Conservation (phyloP, 2,113 vertebrate genomes). For the Rhinolophus sinicus region DNA sequence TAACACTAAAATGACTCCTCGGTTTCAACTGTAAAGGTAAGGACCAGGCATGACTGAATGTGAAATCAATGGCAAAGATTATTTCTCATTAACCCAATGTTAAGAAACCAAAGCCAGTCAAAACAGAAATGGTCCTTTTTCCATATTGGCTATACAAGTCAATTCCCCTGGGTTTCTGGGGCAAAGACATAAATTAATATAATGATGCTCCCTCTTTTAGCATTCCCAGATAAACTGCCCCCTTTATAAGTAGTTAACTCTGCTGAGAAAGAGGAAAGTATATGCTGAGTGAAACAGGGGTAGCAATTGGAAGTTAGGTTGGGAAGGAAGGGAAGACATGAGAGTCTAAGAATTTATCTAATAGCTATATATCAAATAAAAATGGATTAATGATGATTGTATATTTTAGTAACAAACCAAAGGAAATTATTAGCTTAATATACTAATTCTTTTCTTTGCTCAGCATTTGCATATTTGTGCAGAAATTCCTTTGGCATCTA, state of each 20-base stretch:
- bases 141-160: not conserved
- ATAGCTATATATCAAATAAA: slow-evolving; percentile 52
- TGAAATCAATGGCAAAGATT: slow-evolving; percentile 67
- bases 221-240: not conserved
- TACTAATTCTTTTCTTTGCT: not conserved
- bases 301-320: not conserved
- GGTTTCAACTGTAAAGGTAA: slow-evolving; percentile 60
- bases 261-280: not conserved
- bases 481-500: not conserved
- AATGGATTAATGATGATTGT: slow-evolving; percentile 58
- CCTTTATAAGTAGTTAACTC: not conserved
- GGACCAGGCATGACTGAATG: slow-evolving; percentile 33
- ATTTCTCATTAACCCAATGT: slow-evolving; percentile 62
- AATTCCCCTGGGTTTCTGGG: not conserved
- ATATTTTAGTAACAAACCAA: slow-evolving; percentile 53
- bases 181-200: slow-evolving; percentile 15
- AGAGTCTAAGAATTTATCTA: not conserved
- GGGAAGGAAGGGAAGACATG: not conserved
- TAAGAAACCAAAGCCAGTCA: slow-evolving; percentile 42
- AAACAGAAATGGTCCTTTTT: not conserved
- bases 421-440: slow-evolving; percentile 11
- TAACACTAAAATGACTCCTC: slow-evolving; percentile 54
- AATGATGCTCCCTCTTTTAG: not conserved
- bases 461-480: not conserved
- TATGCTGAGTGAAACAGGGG: not conserved